These are phyloP conservation scores for Callorhinus ursinus DNA, from an alignment of 2,113 vertebrate species.

Conservation along the genomic window DNA sequence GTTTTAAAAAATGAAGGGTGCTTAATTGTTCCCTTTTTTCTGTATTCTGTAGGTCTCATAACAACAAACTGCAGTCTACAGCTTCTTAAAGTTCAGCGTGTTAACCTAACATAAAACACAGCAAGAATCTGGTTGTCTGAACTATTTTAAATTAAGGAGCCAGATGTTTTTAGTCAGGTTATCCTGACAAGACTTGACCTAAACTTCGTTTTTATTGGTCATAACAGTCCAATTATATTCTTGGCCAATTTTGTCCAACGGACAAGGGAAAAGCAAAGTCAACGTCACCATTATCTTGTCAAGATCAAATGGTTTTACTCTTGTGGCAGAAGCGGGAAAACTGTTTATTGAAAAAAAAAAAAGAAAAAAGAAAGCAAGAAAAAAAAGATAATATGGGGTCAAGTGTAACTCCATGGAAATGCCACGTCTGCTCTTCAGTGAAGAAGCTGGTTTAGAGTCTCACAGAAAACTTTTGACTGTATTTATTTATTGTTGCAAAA, in stretches of 20 bases:
- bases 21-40: slow-evolving; percentile 92
- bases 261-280: slow-evolving; percentile 89
- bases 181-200: slow-evolving; percentile 88
- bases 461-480: slow-evolving; percentile 91
- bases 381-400: slow-evolving; percentile 89
- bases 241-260: slow-evolving; percentile 92
- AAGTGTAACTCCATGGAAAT: slow-evolving; percentile 89
- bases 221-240: slow-evolving; percentile 87
- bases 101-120: slow-evolving; percentile 87
- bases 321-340: slow-evolving; percentile 89
- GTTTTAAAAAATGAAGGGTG: slow-evolving; percentile 85
- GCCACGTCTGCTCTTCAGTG: slow-evolving; percentile 93
- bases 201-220: slow-evolving; percentile 89
- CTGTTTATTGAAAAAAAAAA: slow-evolving; percentile 86
- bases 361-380: slow-evolving; percentile 84
- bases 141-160: slow-evolving; percentile 87
- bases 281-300: slow-evolving; percentile 89
- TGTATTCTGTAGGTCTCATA: slow-evolving; percentile 97
- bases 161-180: slow-evolving; percentile 89
- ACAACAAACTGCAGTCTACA: slow-evolving; percentile 99
- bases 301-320: slow-evolving; percentile 89
- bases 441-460: slow-evolving; percentile 93
- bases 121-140: slow-evolving; percentile 92
- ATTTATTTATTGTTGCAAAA: slow-evolving; percentile 94
- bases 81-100: slow-evolving; percentile 93